Base-by-base conservation (phyloP, 2,113 vertebrate species). In the Pelobates fuscus region DNA sequence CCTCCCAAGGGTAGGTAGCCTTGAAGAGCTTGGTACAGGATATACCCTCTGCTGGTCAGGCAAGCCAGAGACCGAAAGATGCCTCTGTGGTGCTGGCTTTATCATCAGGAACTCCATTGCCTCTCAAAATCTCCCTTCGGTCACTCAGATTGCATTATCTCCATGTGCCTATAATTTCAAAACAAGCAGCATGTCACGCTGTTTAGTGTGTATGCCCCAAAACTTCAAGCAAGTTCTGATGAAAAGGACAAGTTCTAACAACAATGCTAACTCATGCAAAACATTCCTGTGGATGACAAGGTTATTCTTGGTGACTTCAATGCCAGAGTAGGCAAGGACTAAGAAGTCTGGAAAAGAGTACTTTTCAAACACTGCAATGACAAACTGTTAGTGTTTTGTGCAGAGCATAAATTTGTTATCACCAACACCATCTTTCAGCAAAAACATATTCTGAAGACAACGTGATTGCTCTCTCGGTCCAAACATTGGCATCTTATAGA, bases 331-430 rank as follows among this genome's bases (percentile, higher is more conserved):
- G 44, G 44, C 1, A 46, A 46, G 44, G 44, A 46, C 15, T 46
- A 4, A 46, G 44, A 46, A 46, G 15, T 12, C 15, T 46, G 44
- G 44, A 8, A 17, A 46, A 12, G 8, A 46, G 44, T 46, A 46
- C 44, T 46, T 46, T 8, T 8, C 44, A 49, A 49, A 49, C 12
- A 0, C 79, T 80, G 78, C 27, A n/a, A 5, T 65, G 1, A 49
- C 15, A 49, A 49, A 4, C 12, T 49, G 44, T 49, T 49, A 49
- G 44, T 14, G 44, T 49, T 49, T 3, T 49, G 44, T 1, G 17
- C 44, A 17, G 44, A 49, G 44, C 44, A 49, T 7, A 12, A 49
- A 49, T 49, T 14, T 49, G 44, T 17, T 14, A 49, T 49, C 44
- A 15, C 44, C 5, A 49, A 49, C 3, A 49, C 44, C 17, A 49